A percentile compares a stretch with the other conserved stretches of the same genome.
Evolutionary conservation across 1,140 invertebrate genomes (phyloP).

Genomic region (Drosophila sucinea): DNA sequence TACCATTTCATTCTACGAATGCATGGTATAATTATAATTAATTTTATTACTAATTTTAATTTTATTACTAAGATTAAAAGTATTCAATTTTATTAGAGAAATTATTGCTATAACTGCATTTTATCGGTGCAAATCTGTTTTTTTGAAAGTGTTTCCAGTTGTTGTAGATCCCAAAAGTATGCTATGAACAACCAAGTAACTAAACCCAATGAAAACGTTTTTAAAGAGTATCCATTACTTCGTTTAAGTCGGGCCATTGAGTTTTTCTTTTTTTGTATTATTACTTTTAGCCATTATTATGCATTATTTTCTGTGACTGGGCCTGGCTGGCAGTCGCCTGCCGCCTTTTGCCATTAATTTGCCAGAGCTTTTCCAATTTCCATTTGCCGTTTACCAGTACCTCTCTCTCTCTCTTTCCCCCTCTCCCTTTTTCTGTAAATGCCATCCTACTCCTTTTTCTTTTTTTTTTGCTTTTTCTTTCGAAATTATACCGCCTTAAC

Average conservation of each 20-base stretch:
- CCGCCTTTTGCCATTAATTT: constrained; percentile 35
- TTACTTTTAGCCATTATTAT: constrained; percentile 17
- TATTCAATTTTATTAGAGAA: no score
- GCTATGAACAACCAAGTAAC: not conserved
- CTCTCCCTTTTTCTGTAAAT: constrained; percentile 3
- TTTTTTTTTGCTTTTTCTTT: not conserved
- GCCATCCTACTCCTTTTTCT: not conserved
- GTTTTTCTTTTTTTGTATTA: not conserved
- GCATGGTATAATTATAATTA: no score
- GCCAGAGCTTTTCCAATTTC: constrained; percentile 53
- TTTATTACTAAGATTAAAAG: no score
- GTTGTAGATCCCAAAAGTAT: not conserved
- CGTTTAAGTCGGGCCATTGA: not conserved
- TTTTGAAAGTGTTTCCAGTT: no score
- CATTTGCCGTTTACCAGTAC: constrained; percentile 45
- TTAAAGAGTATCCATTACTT: not conserved
- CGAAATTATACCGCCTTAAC: constrained; percentile 64
- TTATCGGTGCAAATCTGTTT: no score
- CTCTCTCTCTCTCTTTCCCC: constrained; percentile 1
- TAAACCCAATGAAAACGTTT: not conserved
- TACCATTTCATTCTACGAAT: no score
- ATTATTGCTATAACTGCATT: no score
- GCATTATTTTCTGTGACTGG: constrained; percentile 15
- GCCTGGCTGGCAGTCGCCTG: not conserved
- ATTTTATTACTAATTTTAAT: no score